phyloP scores from a whole-genome alignment of 2,888 invertebrate genomes.

The Isotomurus palustris region DNA sequence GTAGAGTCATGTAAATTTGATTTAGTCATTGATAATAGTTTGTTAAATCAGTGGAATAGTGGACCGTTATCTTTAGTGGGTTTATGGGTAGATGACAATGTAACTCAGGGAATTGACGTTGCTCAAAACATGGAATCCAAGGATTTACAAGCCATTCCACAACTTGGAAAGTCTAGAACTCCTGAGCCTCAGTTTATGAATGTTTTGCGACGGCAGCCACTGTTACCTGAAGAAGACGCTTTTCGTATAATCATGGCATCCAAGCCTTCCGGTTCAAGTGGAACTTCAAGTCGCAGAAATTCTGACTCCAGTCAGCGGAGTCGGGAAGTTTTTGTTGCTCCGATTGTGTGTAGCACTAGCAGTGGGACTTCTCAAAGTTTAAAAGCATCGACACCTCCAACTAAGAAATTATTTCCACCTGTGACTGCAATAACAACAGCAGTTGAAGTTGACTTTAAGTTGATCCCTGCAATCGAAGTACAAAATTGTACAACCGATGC shows the following conservation, averaged over 20 bases:
- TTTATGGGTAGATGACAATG: slow-evolving; percentile 67
- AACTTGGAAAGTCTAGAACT: slow-evolving; percentile 19
- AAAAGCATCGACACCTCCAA: no score
- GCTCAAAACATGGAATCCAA: slow-evolving; percentile 60
- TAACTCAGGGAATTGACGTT: slow-evolving; percentile 62
- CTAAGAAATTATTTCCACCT: no score
- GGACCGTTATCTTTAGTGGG: slow-evolving; percentile 78
- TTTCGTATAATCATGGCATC: slow-evolving; percentile 62
- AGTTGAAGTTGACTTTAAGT: no score
- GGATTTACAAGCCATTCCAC: slow-evolving; percentile 43
- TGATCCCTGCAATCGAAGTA: no score
- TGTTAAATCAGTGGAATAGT: slow-evolving; percentile 83
- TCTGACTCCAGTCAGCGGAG: slow-evolving; percentile 14
- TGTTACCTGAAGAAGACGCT: slow-evolving; percentile 66
- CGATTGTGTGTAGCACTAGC: no score
- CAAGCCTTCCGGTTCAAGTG: slow-evolving; percentile 15
- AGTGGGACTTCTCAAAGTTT: no score
- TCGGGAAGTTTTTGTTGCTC: no score
- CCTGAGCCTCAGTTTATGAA: slow-evolving; percentile 15
- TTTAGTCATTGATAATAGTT: slow-evolving; percentile 75
- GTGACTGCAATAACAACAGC: no score
- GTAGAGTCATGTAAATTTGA: slow-evolving; percentile 61
- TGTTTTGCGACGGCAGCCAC: slow-evolving; percentile 15
- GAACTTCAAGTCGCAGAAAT: slow-evolving; percentile 23
- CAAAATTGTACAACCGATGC: no score